Base-by-base conservation (phyloP, 2,888 invertebrate genomes). In the Xanthia icteritia region DNA sequence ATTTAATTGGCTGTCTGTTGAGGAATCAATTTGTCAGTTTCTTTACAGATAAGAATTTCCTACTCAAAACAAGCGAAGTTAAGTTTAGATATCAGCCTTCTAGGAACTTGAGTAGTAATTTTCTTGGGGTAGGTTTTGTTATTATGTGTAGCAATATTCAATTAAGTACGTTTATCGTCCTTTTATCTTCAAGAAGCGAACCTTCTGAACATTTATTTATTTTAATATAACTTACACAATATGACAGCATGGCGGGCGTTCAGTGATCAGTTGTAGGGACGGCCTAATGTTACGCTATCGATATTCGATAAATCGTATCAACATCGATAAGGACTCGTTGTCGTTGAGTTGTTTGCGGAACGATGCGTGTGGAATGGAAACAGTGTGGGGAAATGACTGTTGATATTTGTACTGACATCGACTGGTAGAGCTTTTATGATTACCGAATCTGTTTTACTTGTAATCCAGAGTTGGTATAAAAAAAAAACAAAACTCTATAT, bases 291-390 rank as follows among this genome's bases (percentile, higher is more conserved):
- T 51, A 77, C 76, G 45, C 36, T 77, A 79, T 88, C 84, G 87
- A 81, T 88, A 88, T 70, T 73, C 79, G 70, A 84, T 88, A 80
- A 80, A 84, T 79, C 58, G 81, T 79, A 87, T 77, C 79, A 82
- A 84, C 76, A 86, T 82, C 66, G 76, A 82, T 88, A 82, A 79
- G 72, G 39, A 39, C 42, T 67, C 61, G 56, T 77, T 67, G n/a
- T 63, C 11, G 36, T 82, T 27, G 67, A 79, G 82, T 79, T 87
- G 77, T 79, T 86, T 79, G 65, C 45, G 58, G 69, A 79, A 70
- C 45, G 54, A 66, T 67, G 72, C 56, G 75, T 68, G 27, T 48
- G 51, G 27, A 23, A 8, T 64, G 63, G n/a, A 61, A 76, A 58
- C 36, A 73, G 66, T 48, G 82, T 11, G 5, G 56, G n/a, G 76